These are phyloP conservation scores for Theonella swinhoei DNA, from an alignment of 37 sponge, comb jelly and placozoan species.

Conservation along the genomic window DNA sequence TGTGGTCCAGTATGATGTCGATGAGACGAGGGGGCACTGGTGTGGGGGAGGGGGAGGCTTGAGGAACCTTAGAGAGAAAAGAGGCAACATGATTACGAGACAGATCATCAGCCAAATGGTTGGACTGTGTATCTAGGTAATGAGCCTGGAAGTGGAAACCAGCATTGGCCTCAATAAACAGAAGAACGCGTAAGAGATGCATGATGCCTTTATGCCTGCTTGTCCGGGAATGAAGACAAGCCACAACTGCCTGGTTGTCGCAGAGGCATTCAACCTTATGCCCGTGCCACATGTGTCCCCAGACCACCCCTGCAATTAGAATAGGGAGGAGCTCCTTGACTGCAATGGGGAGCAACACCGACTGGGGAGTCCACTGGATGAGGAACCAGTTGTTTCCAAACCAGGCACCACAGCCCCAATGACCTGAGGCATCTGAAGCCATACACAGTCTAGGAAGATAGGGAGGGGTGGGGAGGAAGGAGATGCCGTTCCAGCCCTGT, in stretches of 20 bases:
- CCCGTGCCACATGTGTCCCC: constrained; percentile 5
- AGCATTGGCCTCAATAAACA: not conserved
- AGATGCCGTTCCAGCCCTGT: no score
- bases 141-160: not conserved
- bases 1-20: constrained; percentile 24
- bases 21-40: not conserved
- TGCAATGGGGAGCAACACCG: not conserved
- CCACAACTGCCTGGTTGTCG: no score
- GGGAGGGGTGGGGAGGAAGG: no score
- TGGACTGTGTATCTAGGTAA: not conserved
- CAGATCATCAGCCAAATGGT: constrained; percentile 51
- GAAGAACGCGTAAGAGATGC: constrained; percentile 1
- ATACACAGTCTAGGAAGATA: not conserved
- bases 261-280: not conserved
- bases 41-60: not conserved
- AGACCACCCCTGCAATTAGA: constrained; percentile 10
- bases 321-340: constrained; percentile 21
- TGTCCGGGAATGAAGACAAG: no score
- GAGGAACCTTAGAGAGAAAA: constrained; percentile 11
- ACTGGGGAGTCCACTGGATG: constrained; percentile 19
- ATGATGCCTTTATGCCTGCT: not conserved
- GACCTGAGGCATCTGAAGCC: no score
- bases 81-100: constrained; percentile 21
- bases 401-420: constrained; percentile 40
- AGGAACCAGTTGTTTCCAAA: constrained; percentile 25